Evolutionary conservation across 2,888 invertebrate species (phyloP).

Genomic region (Scaptomyza reducta): DNA sequence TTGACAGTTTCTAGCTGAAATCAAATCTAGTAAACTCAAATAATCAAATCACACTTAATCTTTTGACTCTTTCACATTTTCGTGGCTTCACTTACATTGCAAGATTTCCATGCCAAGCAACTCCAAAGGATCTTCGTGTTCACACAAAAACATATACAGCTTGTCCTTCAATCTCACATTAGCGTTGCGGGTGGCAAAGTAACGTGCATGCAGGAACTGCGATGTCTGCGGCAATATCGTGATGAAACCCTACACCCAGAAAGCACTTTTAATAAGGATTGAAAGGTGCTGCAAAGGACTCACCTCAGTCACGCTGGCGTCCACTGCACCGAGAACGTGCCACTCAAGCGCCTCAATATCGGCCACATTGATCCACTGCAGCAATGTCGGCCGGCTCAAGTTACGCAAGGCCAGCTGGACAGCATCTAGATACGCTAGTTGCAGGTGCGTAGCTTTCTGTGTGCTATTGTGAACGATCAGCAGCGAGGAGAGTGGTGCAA

Average conservation of each 20-base stretch:
- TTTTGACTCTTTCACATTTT: too few species aligned
- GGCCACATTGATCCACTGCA: conserved; percentile 81
- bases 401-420: conserved; percentile 65
- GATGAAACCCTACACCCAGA: conserved; percentile 78
- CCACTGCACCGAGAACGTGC: conserved; percentile 72
- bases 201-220: conserved; percentile 79
- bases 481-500: conserved; percentile 72
- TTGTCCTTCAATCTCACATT: conserved; percentile 82
- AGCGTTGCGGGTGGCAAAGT: conserved; percentile 81
- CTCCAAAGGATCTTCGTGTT: conserved; percentile 72
- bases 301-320: conserved; percentile 77
- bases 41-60: too few species aligned
- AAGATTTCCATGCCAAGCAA: conserved; percentile 74
- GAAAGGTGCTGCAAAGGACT: neutral
- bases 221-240: conserved; percentile 75
- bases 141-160: conserved; percentile 81
- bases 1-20: neutral
- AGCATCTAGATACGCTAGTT: conserved; percentile 72
- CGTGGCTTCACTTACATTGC: conserved; percentile 78
- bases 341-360: conserved; percentile 61
- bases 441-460: conserved; percentile 37
- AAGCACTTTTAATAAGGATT: neutral
- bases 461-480: conserved; percentile 76
- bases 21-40: too few species aligned
- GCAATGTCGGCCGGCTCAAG: conserved; percentile 49